Conservation (phyloP, 23 tunicate genomes). For the Trididemnum clinides region DNA sequence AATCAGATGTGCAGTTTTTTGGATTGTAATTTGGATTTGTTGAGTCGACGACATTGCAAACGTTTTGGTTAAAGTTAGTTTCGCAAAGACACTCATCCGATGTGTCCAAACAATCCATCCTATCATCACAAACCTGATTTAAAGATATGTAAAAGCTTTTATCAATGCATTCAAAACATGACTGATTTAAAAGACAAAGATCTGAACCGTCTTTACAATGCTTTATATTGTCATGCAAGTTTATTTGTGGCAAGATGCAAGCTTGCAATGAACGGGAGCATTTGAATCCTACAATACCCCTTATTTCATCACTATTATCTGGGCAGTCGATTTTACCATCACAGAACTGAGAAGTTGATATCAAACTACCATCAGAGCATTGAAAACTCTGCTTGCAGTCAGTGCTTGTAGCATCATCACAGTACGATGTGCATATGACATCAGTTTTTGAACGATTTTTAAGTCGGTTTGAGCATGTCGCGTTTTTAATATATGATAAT, state of each 20-base stretch:
- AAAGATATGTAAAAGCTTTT: neutral
- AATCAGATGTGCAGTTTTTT: too few relatives aligned
- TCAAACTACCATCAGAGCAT: neutral
- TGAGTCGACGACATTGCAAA: neutral
- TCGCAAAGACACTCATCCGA: constrained; percentile 48
- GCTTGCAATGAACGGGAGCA: neutral
- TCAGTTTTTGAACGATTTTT: neutral
- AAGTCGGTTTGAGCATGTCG: too few relatives aligned
- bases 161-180: constrained; percentile 28
- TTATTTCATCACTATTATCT: neutral
- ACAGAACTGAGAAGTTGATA: neutral
- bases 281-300: neutral
- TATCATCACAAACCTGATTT: constrained; percentile 41
- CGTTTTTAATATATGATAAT: too few relatives aligned
- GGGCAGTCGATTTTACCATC: neutral
- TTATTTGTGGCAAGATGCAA: constrained; percentile 15
- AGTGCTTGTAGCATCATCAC: neutral
- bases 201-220: constrained; percentile 45
- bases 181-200: constrained; percentile 4
- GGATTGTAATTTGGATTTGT: neutral
- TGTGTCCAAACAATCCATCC: constrained; percentile 21
- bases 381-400: neutral
- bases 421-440: neutral
- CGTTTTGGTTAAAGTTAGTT: too few relatives aligned
- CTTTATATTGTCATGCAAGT: constrained; percentile 1